Evolutionary conservation across 2,797 vertebrate species (phyloP), one percentile per base, ranked within the genome.

Genomic region (Paratrypauchen microcephalus): DNA sequence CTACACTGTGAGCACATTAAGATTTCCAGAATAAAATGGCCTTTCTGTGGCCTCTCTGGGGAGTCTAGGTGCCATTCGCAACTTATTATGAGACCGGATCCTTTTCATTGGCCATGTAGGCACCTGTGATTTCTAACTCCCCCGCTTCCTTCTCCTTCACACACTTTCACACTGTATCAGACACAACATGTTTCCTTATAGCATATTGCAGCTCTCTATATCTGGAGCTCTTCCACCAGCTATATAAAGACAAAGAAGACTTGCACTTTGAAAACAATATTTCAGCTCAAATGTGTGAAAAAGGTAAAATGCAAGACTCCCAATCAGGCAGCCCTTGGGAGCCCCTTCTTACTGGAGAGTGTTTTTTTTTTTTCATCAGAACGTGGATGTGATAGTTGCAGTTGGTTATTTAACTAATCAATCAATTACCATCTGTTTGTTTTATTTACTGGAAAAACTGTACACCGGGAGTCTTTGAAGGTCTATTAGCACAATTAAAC

Each of bases 41-140:
- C 65, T 66, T 75, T 74, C 68, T 79, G 74, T 78, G 63, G 72
- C 52, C 58, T 84, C 84, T 83, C 83, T 54, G 62, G 85, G 77
- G 84, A 86, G 76, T 83, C 39, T 23, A 78, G 71, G 83, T 84
- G 86, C 83, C 84, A 85, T 87, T 91, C 82, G 81, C 78, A 85
- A 80, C 69, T 85, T 83, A 87, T 91, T 92, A 88, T 85, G 83
- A 77, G 72, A 65, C 70, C 24, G 73, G 83, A 82, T 83, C 66
- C 67, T 75, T 88, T 88, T 86, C 75, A 83, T 87, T 84, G 67
- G 41, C 41, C 2, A 45, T 58, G 30, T 79, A 67, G 66, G 77
- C 71, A 73, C 80, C 77, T 81, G 69, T 83, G 75, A 85, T 66
- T 77, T 78, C 39, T 65, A 57, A 63, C 18, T 63, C 41, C 62